These are phyloP conservation scores for Drosophila affinis DNA, from an alignment of 2,888 invertebrate genomes.

Conservation along the genomic window DNA sequence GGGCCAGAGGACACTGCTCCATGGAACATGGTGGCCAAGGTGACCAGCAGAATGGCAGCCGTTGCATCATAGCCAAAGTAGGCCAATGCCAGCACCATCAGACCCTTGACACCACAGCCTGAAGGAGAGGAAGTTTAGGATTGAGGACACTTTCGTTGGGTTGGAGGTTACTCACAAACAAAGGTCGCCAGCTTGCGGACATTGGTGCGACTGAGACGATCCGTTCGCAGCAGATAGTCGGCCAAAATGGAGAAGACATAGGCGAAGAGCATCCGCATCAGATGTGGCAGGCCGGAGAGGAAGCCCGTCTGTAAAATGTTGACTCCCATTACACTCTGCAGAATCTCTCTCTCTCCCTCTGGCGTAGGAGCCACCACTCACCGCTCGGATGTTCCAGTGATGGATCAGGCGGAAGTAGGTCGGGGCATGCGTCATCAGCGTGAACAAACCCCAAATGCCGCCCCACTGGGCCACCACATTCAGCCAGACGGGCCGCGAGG, in stretches of 20 bases:
- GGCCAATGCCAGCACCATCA: slow-evolving; percentile 86
- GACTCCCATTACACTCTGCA: not conserved
- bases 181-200: slow-evolving; percentile 87
- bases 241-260: slow-evolving; percentile 85
- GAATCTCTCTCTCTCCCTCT: too few relatives aligned
- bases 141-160: too few relatives aligned
- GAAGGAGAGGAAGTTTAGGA: slow-evolving; percentile 16
- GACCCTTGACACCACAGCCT: slow-evolving; percentile 87
- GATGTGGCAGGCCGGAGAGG: slow-evolving; percentile 87
- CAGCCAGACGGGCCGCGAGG: slow-evolving; percentile 87
- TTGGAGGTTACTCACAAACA: slow-evolving; percentile 84
- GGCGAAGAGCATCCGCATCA: slow-evolving; percentile 86
- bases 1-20: slow-evolving; percentile 89
- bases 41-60: slow-evolving; percentile 86
- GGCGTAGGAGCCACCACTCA: slow-evolving; percentile 82
- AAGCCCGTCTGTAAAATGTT: slow-evolving; percentile 84
- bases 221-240: slow-evolving; percentile 86
- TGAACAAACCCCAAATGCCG: slow-evolving; percentile 88
- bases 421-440: slow-evolving; percentile 88
- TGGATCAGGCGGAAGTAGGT: slow-evolving; percentile 89
- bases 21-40: slow-evolving; percentile 87
- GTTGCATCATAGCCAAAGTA: slow-evolving; percentile 87
- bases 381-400: slow-evolving; percentile 88
- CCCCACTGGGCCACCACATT: slow-evolving; percentile 88
- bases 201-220: slow-evolving; percentile 86